Evolutionary conservation across 2,888 invertebrate genomes (phyloP).

Genomic region (Panopea generosa): DNA sequence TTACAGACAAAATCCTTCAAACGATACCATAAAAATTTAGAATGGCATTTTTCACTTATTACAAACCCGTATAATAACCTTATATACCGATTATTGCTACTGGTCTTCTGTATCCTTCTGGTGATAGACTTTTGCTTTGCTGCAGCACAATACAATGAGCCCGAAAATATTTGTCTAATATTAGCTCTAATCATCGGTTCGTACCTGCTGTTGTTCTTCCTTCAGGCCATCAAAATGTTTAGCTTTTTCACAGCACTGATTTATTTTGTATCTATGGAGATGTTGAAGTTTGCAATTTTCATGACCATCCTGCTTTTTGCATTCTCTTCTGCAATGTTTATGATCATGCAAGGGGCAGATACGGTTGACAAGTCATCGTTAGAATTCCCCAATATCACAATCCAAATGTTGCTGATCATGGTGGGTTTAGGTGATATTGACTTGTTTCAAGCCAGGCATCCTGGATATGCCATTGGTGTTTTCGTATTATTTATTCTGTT

Average conservation of each 20-base stretch:
- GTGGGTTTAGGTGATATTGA: conserved; percentile 4
- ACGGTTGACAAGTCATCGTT: not conserved
- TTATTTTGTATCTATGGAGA: not conserved
- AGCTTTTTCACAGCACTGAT: conserved; percentile 10
- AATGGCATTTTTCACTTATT: no score
- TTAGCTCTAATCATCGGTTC: conserved; percentile 2
- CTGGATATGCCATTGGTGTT: not conserved
- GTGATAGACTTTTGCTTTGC: not conserved
- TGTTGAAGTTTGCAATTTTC: not conserved
- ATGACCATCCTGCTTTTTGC: not conserved
- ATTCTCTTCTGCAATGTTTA: conserved; percentile 2
- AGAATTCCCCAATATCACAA: not conserved
- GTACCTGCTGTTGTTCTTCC: not conserved
- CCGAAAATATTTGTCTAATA: not conserved
- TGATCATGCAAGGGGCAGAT: not conserved
- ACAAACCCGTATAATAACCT: no score
- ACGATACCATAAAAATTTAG: no score
- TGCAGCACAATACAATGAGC: not conserved
- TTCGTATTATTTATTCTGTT: conserved; percentile 12
- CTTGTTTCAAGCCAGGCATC: conserved; percentile 2
- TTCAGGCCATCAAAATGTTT: not conserved
- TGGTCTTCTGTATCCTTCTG: not conserved
- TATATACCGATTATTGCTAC: no score
- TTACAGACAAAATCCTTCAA: no score
- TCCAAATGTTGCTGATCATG: conserved; percentile 9